These are phyloP conservation scores for Pterobdella sp. DNA, from an alignment of 2,888 invertebrate species.

Conservation along the genomic window DNA sequence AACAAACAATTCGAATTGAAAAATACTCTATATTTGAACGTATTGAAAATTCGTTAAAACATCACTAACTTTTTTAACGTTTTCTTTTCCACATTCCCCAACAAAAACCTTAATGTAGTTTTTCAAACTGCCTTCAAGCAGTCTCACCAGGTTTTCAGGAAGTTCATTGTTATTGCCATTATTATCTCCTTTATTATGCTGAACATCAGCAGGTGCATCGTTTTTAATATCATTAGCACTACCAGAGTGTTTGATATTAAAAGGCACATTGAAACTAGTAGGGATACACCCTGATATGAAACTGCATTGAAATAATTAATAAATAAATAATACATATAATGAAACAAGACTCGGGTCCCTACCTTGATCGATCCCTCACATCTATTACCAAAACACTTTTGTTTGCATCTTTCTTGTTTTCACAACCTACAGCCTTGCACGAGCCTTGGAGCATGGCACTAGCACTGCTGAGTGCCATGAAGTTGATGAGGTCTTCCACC, in stretches of 20 bases:
- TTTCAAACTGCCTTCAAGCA: neutral
- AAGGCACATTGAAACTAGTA: conserved; percentile 79
- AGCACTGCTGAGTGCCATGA: conserved; percentile 57
- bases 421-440: conserved; percentile 2
- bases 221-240: neutral
- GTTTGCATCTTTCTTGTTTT: neutral
- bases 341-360: neutral
- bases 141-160: neutral
- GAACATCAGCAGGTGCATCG: neutral
- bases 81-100: neutral
- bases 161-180: neutral
- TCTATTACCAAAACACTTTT: neutral
- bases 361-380: neutral
- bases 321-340: neutral
- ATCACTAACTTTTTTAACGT: neutral
- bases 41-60: no score
- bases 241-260: conserved; percentile 63
- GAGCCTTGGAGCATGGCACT: neutral
- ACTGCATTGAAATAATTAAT: conserved; percentile 51
- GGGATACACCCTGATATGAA: conserved; percentile 71
- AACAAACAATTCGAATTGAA: no score
- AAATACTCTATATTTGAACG: no score
- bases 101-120: neutral
- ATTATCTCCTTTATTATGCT: conserved; percentile 40
- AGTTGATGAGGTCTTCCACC: conserved; percentile 69